Evolutionary conservation across 2,797 vertebrate species (phyloP).

Genomic region (Pangasius mekongensis): DNA sequence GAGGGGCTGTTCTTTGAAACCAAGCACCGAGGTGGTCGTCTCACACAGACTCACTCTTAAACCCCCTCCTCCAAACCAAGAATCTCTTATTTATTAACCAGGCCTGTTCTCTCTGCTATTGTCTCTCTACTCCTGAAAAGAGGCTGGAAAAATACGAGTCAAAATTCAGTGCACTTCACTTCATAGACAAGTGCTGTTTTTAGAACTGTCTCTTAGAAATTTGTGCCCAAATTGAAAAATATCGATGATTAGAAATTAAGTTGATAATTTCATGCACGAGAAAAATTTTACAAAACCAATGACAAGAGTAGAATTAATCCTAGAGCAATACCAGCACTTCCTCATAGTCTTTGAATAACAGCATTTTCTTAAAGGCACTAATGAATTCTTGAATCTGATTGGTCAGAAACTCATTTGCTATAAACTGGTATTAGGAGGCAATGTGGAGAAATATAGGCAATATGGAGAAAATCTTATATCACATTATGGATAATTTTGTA

Average conservation of each 20-base stretch:
- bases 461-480: too few species aligned
- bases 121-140: neutral
- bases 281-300: neutral
- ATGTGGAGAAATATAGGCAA: too few species aligned
- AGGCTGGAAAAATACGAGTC: neutral
- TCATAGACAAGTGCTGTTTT: neutral
- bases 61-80: neutral
- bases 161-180: neutral
- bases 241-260: neutral
- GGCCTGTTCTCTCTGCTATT: neutral
- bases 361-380: neutral
- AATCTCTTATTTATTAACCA: slow-evolving; percentile 45
- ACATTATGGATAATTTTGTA: too few species aligned
- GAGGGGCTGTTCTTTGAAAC: slow-evolving; percentile 41
- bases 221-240: neutral
- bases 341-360: neutral
- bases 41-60: slow-evolving; percentile 5
- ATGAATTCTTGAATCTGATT: neutral
- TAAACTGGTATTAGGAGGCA: neutral
- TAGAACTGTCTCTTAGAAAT: neutral
- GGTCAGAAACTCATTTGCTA: neutral
- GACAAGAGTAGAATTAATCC: neutral
- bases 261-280: neutral
- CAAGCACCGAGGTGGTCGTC: slow-evolving; percentile 33
- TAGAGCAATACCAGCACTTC: neutral